A percentile compares a stretch with the other conserved stretches of the same genome.
Conservation (phyloP, 2,797 vertebrate genomes). For the Helarctos malayanus region DNA sequence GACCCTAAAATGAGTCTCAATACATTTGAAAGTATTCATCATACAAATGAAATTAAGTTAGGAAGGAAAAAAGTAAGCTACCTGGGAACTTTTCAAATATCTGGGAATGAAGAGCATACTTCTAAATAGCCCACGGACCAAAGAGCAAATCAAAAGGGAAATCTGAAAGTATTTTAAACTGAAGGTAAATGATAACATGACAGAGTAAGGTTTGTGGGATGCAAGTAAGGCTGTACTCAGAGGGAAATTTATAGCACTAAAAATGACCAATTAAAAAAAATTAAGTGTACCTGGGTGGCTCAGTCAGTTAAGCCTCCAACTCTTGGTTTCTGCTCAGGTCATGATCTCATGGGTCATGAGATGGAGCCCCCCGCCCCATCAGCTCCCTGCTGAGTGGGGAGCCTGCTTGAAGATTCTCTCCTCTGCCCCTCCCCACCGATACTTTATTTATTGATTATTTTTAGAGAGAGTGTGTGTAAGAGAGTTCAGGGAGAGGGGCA, state of each 20-base stretch:
- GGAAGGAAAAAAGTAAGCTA: not conserved
- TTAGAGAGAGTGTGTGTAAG: not conserved
- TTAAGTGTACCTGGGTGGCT: not conserved
- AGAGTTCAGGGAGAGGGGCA: not conserved
- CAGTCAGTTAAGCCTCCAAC: not conserved
- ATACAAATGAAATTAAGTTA: not conserved
- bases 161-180: not conserved
- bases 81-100: not conserved
- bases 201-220: not conserved
- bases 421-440: not conserved
- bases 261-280: not conserved
- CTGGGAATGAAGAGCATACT: not conserved
- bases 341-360: not conserved
- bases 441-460: not conserved
- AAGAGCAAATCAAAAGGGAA: not conserved
- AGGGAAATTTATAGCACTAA: slow-evolving; percentile 33
- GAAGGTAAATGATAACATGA: not conserved
- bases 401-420: not conserved
- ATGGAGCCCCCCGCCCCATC: not conserved
- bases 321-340: not conserved
- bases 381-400: not conserved
- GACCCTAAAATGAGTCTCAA: not conserved
- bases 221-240: not conserved
- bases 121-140: not conserved
- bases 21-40: not conserved